Evolutionary conservation across 2,888 invertebrate species (phyloP).

Genomic region (Rotaria magnacalcarata): DNA sequence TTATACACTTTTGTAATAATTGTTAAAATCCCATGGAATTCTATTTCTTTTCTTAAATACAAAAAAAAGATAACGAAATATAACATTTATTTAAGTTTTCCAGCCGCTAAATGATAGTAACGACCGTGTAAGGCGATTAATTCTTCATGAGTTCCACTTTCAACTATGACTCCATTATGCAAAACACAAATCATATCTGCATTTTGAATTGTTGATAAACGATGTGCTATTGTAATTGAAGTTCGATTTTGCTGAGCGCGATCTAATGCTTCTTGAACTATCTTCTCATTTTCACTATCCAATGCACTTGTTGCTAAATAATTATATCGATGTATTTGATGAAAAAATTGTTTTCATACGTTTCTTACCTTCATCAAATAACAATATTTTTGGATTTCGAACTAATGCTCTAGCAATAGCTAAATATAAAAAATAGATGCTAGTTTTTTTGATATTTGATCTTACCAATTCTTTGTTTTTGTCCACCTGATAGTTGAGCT

Average conservation of each 20-base stretch:
- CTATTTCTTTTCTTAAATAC: too few species aligned
- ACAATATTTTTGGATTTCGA: conserved; percentile 43
- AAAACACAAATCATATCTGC: conserved; percentile 26
- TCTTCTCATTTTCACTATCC: conserved; percentile 21
- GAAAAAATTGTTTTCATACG: too few species aligned
- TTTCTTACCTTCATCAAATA: conserved; percentile 26
- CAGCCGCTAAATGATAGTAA: neutral
- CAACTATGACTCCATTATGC: neutral
- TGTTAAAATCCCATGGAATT: too few species aligned
- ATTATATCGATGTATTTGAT: neutral
- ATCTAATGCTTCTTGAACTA: conserved; percentile 21
- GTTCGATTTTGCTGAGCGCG: neutral
- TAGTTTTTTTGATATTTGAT: neutral
- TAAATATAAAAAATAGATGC: neutral
- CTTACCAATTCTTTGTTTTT: conserved; percentile 45
- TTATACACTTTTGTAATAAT: too few species aligned
- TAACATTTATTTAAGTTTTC: neutral
- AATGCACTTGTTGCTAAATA: conserved; percentile 9
- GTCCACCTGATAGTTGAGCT: conserved; percentile 43
- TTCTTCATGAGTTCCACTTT: conserved; percentile 6
- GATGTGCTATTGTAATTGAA: conserved; percentile 8
- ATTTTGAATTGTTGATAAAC: conserved; percentile 23
- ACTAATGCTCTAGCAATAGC: conserved; percentile 39
- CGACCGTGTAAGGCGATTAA: neutral
- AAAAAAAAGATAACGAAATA: too few species aligned